Evolutionary conservation across 2,113 vertebrate genomes (phyloP), one percentile per base, ranked within the genome.

Genomic region (Dasypus novemcinctus): DNA sequence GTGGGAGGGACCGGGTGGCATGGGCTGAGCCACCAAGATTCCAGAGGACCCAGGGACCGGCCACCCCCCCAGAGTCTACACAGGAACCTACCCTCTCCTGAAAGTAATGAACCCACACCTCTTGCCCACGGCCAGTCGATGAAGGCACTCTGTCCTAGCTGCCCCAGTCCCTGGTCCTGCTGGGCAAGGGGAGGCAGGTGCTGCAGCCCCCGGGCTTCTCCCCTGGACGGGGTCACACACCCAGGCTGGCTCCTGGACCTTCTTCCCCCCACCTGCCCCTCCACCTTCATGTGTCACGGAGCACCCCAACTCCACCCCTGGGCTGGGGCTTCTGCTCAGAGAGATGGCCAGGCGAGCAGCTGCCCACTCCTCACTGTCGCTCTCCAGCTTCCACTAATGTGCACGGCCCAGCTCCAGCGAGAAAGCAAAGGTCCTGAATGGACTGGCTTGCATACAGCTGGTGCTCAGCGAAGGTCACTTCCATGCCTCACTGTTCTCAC

Each of bases 171-270:
- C 38, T 25, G 0, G 1, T 27, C 4, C 20, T 76, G 27, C 29
- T 8, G 11, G 49, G 5, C 27, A 20, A 2, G 13, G 12, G 11
- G 18, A 49, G 9, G 41, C 11, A 29, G 25, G 10, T 9, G 11
- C 3, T 5, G 4, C 54, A 36, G n/a, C 7, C 2, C 0, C 23
- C 0, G 0, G 68, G 23, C 14, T 11, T 2, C n/a, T 21, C 17
- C 21, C 5, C 5, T 15, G 68, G 18, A 3, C 13, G 41, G 72
- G 9, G 1, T 10, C n/a, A 25, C 7, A 10, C 36, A 41, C 43
- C 43, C 6, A 0, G 25, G 64, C 5, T 14, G 57, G 4, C 8
- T 23, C 57, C 4, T 23, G 54, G 21, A 52, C 31, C 13, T 63
- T 31, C 17, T 17, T 4, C 14, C 29, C 81, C 21, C 38, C 18